phyloP scores from a whole-genome alignment of 2,113 vertebrate species.

The Cebidichthys violaceus region DNA sequence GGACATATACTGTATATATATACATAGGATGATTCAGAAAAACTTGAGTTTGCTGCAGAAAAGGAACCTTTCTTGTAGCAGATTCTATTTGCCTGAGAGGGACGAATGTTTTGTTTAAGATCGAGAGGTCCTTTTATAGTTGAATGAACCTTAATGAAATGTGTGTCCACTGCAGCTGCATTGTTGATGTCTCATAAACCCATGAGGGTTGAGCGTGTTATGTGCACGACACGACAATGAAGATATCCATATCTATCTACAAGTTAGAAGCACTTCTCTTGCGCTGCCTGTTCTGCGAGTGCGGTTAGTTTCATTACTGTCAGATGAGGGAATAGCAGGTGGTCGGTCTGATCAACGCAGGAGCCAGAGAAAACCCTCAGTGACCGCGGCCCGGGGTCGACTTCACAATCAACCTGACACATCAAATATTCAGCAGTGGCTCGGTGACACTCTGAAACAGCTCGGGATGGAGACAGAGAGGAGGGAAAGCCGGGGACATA shows the following conservation, averaged over 20 bases:
- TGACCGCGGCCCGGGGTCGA: constrained; percentile 39
- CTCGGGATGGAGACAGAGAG: constrained; percentile 10
- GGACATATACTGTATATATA: too few species aligned
- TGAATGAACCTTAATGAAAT: too few species aligned
- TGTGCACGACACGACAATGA: too few species aligned
- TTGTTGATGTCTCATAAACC: too few species aligned
- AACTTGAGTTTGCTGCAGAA: too few species aligned
- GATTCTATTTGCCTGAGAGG: too few species aligned
- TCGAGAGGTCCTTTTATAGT: too few species aligned
- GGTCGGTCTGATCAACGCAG: constrained; percentile 44
- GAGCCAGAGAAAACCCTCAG: constrained; percentile 11
- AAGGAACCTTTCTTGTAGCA: too few species aligned
- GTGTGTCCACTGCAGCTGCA: too few species aligned
- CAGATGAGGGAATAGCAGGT: constrained; percentile 42
- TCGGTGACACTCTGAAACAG: constrained; percentile 21
- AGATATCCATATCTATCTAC: not conserved
- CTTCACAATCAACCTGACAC: constrained; percentile 56
- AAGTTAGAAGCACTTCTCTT: constrained; percentile 14
- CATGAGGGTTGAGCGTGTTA: too few species aligned
- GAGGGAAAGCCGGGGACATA: constrained; percentile 10
- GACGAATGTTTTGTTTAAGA: too few species aligned
- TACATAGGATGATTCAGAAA: too few species aligned
- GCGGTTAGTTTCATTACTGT: constrained; percentile 49
- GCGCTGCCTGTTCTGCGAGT: constrained; percentile 14
- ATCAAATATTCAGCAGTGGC: constrained; percentile 67